Base-by-base conservation (phyloP, 2,888 invertebrate species). In the Acronicta aceris region DNA sequence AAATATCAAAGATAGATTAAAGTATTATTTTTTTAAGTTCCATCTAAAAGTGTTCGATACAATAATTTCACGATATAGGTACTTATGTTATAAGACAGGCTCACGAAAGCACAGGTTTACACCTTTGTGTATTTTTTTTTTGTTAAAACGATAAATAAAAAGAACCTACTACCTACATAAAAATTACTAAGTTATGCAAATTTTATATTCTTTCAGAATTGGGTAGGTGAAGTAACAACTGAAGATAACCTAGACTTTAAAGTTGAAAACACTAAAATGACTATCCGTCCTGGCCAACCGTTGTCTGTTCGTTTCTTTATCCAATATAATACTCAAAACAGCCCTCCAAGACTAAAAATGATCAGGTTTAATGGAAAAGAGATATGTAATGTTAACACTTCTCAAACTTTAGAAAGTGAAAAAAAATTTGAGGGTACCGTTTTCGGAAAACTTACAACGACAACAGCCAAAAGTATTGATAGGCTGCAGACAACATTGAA, bases 291-390 rank as follows among this genome's bases (percentile, higher is more conserved):
- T 0, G 95, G 95, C 0, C 88, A 93, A 12, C 93, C 95, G 0
- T 84, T 94, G 1, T 78, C 92, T 0, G 88, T 96, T 0, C 87
- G 95, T n/a, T 95, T 96, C 78, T 96, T 95, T 81, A 94, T 96
- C 9, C 95, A 95, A 72, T 96, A 95, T 82, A 92, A 95, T 68
- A 81, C 86, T 0, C 76, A 86, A 4, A 86, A 84, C 15, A 85
- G 85, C 12, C 79, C 89, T 0, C 96, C 96, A 0, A 91, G 90
- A 55, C 71, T 95, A 0, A 82, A 81, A 59, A 86, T 85, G 10
- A 95, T 96, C 43, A 65, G 93, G 52, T 84, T 96, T 13, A 96
- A 96, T 66, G 96, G 95, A 0, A 88, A 92, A 71, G 95, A 95
- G 50, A 95, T 96, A 16, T 96, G 96, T 71, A 45, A 25, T 25